Evolutionary conservation across 2,113 vertebrate species (phyloP).

Genomic region (Synodontis membranacea): DNA sequence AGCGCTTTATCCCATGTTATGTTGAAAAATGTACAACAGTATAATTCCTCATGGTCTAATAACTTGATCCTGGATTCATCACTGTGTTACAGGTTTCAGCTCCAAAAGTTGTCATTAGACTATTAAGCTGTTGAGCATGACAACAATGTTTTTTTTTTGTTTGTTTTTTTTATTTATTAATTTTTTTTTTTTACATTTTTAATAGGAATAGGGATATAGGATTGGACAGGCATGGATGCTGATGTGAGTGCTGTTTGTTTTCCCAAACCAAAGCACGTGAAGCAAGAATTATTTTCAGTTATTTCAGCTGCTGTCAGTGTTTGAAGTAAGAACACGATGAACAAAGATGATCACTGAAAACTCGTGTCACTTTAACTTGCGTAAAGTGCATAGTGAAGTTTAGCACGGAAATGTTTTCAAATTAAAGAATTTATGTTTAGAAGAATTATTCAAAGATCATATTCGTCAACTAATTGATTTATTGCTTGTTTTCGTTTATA

Average conservation of each 20-base stretch:
- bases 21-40: too few species aligned
- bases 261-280: slow-evolving; percentile 1
- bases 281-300: neutral
- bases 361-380: neutral
- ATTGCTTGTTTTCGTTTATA: neutral
- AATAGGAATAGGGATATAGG: neutral
- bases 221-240: neutral
- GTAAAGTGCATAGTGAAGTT: neutral
- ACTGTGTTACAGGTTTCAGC: neutral
- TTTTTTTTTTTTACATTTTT: slow-evolving; percentile 31
- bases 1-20: neutral
- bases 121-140: neutral
- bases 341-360: neutral
- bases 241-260: neutral
- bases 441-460: neutral
- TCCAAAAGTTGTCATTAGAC: neutral
- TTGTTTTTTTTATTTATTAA: too few species aligned
- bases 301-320: neutral
- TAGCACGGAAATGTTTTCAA: neutral
- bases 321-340: neutral
- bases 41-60: neutral
- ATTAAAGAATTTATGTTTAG: neutral
- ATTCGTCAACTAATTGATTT: neutral
- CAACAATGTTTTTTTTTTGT: too few species aligned
- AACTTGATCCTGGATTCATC: neutral